Evolutionary conservation across 2,797 vertebrate species (phyloP), one percentile per base, ranked within the genome.

Genomic region (Adelosebastes latens): DNA sequence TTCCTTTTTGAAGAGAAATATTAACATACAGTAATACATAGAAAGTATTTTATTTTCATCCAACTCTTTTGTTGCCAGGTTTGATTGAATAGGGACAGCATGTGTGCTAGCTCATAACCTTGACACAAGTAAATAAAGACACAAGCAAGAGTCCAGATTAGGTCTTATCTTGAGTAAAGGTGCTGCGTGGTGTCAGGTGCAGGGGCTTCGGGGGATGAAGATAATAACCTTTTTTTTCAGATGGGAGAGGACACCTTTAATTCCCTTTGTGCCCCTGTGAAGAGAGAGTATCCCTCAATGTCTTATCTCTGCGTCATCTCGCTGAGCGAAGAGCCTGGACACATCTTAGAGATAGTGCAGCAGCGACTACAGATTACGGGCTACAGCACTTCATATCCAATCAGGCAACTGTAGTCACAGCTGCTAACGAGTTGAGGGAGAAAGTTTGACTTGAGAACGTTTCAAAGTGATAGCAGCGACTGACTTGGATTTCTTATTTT

Each of bases 111-210:
- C 90, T 86, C 84, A 90, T 92, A 95, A 95, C 93, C 93, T 96
- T 95, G 92, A 93, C 90, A 88, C 84, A 83, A 82, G 88, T 86
- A 91, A 91, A 93, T 91, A 92, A 94, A 94, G 92, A 94, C 91
- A 93, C 87, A 94, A 90, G 90, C 86, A 89, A 90, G 87, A 88
- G 89, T 92, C 90, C 85, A 95, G 95, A 95, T 95, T 94, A 94
- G 92, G 91, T 95, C 92, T 94, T 96, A 94, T 96, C 94, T 95
- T 92, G 90, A 93, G 89, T 92, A 92, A 95, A 93, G 92, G 92
- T 93, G 91, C 87, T 83, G 81, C 77, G 75, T 85, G 88, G 85
- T 90, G 90, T 95, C 90, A 94, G 92, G 87, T 91, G 88, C 80
- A 86, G 85, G 70, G 81, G 82, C 82, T 68, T 85, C 84, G 85